Percentiles rank a stretch among this genome's conserved stretches.
These are phyloP conservation scores for Dromius quadrimaculatus DNA, from an alignment of 2,888 invertebrate genomes.

Conservation along the genomic window DNA sequence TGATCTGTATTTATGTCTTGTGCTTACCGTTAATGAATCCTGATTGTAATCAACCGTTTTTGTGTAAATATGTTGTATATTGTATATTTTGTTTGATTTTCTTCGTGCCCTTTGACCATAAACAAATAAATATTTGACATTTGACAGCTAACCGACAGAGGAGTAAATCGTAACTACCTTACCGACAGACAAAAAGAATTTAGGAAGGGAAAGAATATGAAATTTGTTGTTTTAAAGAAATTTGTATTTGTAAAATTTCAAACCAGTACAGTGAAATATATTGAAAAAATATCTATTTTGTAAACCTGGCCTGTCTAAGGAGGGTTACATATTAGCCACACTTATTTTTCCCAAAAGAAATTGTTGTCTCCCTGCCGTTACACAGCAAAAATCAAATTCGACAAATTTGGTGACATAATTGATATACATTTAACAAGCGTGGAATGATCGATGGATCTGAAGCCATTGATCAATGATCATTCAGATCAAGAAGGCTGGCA, in stretches of 20 bases:
- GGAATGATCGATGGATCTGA: slow-evolving; percentile 2
- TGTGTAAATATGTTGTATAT: too few species aligned
- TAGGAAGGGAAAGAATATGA: too few species aligned
- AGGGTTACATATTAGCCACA: background rate
- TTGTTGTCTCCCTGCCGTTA: background rate
- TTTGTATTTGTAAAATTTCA: background rate
- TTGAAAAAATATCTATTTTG: background rate
- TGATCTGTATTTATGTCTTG: too few species aligned
- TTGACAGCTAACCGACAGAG: too few species aligned
- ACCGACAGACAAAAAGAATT: too few species aligned
- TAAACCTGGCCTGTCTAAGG: background rate
- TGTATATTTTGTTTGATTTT: too few species aligned
- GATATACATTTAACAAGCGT: slow-evolving; percentile 10
- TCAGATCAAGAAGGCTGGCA: background rate
- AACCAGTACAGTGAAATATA: background rate
- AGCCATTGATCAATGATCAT: background rate
- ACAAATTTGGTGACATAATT: background rate
- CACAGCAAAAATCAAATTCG: background rate
- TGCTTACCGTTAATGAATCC: too few species aligned
- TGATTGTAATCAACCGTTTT: too few species aligned
- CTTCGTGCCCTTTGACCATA: too few species aligned
- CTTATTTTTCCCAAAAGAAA: background rate
- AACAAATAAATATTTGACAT: too few species aligned
- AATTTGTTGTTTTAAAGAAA: background rate
- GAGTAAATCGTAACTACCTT: too few species aligned